A percentile compares a stretch with the other conserved stretches of the same genome.
phyloP scores from a whole-genome alignment of 2,888 invertebrate species.

The Phasia obesa region DNA sequence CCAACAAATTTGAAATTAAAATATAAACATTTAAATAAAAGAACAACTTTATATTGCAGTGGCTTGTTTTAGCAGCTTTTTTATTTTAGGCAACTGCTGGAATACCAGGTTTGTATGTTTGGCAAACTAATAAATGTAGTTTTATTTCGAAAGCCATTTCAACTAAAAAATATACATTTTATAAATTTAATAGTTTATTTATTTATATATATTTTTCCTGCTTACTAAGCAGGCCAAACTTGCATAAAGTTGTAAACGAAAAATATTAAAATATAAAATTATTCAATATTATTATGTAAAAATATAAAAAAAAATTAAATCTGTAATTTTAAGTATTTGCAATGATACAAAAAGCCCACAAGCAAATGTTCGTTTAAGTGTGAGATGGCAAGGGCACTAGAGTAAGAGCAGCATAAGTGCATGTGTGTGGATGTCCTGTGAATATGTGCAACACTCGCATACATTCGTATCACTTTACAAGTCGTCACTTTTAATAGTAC shows the following conservation, averaged over 20 bases:
- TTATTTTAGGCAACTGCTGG: conserved; percentile 37
- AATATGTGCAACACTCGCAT: background rate
- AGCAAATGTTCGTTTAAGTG: background rate
- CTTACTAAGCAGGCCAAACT: background rate
- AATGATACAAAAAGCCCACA: background rate
- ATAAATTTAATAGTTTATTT: background rate
- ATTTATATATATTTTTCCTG: background rate
- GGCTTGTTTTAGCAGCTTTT: background rate
- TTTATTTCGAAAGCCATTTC: too few relatives aligned
- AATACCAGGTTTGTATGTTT: conserved; percentile 5
- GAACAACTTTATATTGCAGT: conserved; percentile 27
- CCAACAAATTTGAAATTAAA: conserved; percentile 49
- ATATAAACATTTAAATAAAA: conserved; percentile 54
- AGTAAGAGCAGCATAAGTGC: background rate
- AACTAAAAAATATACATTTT: background rate
- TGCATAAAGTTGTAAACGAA: background rate
- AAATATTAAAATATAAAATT: conserved; percentile 7
- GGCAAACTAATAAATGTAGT: conserved; percentile 28
- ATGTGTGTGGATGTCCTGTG: background rate
- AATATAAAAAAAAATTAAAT: background rate
- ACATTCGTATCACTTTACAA: too few relatives aligned
- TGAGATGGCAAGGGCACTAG: background rate
- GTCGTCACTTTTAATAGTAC: too few relatives aligned
- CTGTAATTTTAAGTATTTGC: background rate
- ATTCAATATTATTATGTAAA: conserved; percentile 16